Conservation (phyloP, 2,888 invertebrate genomes). For the Polyploca ridens region DNA sequence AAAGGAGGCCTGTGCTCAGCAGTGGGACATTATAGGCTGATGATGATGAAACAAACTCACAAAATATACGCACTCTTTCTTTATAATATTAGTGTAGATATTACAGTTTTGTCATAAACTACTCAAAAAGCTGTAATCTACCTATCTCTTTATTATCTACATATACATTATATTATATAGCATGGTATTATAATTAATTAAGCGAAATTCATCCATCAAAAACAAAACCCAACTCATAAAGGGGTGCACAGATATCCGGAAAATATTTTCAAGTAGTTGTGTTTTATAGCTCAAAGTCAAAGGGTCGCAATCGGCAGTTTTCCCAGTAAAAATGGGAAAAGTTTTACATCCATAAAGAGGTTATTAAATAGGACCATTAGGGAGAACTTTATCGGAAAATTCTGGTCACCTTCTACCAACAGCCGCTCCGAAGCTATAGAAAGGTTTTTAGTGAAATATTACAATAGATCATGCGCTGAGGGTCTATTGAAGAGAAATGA, state of each 20-base stretch:
- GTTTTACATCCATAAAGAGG: conserved; percentile 18
- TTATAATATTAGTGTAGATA: no score
- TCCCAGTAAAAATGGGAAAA: conserved; percentile 18
- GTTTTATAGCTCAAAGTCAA: conserved; percentile 15
- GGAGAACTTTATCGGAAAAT: conserved; percentile 16
- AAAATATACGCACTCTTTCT: no score
- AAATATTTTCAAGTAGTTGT: conserved; percentile 10
- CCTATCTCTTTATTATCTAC: no score
- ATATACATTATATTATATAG: neutral
- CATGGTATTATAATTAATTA: neutral
- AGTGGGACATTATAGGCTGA: no score
- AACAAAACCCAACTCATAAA: neutral
- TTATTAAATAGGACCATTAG: conserved; percentile 18
- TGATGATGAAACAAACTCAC: no score
- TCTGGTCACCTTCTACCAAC: conserved; percentile 9
- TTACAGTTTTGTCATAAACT: no score
- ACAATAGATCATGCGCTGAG: conserved; percentile 1
- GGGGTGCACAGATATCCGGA: conserved; percentile 2
- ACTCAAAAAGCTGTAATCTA: no score
- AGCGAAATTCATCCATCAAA: neutral
- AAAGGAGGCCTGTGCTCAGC: no score
- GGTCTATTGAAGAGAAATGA: conserved; percentile 3
- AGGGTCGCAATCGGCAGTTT: conserved; percentile 17
- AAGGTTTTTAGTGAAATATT: conserved; percentile 2
- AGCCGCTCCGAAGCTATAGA: neutral